phyloP scores from a whole-genome alignment of 1,140 invertebrate species.

The Eriosoma lanigerum region DNA sequence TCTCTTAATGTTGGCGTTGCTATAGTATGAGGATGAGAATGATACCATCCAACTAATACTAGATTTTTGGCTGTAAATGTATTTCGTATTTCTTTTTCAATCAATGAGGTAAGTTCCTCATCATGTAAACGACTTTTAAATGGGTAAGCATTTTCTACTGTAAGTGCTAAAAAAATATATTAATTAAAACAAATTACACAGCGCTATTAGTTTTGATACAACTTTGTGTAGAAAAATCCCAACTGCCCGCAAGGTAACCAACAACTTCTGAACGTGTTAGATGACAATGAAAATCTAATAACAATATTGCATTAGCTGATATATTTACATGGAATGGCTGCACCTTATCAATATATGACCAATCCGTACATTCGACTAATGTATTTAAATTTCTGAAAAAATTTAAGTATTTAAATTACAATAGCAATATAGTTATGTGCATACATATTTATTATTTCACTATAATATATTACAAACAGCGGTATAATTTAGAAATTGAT shows the following conservation, averaged over 20 bases:
- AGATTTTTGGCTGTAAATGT: slow-evolving; percentile 79
- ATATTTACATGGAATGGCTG: slow-evolving; percentile 90
- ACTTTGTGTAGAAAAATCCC: slow-evolving; percentile 94
- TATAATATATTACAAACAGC: no score
- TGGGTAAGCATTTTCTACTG: slow-evolving; percentile 86
- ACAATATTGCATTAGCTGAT: slow-evolving; percentile 80
- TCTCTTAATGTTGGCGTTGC: slow-evolving; percentile 87
- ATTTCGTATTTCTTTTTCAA: slow-evolving; percentile 79
- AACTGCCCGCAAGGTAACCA: slow-evolving; percentile 90
- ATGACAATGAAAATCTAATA: slow-evolving; percentile 93
- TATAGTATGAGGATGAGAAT: slow-evolving; percentile 88
- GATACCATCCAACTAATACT: slow-evolving; percentile 91
- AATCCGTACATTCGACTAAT: slow-evolving; percentile 83
- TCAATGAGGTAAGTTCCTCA: slow-evolving; percentile 69
- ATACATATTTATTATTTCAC: no score
- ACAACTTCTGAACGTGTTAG: slow-evolving; percentile 88
- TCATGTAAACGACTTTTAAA: slow-evolving; percentile 81
- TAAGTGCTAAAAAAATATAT: slow-evolving; percentile 68
- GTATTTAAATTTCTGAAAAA: slow-evolving; percentile 79
- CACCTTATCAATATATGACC: slow-evolving; percentile 82
- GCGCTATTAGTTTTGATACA: no score
- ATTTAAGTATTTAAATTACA: slow-evolving; percentile 46
- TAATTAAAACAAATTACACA: slow-evolving; percentile 17
- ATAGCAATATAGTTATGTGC: no score
- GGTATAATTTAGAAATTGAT: no score